Evolutionary conservation across 2,797 vertebrate species (phyloP).

Genomic region (Delichon dasypus): DNA sequence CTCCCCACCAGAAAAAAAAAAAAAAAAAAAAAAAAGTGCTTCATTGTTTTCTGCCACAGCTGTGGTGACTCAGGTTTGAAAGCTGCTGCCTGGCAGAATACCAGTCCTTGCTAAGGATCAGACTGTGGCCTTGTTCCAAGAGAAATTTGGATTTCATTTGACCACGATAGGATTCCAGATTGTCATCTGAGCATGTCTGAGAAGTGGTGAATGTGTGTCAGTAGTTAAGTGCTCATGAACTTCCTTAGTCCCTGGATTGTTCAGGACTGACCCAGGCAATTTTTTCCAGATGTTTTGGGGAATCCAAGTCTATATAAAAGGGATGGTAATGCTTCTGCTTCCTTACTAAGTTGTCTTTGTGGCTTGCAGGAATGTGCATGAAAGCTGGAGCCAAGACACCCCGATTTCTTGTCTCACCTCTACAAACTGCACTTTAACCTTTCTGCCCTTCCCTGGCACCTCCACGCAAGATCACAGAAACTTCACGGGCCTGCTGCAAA

Average conservation of each 20-base stretch:
- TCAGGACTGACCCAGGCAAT: slow-evolving; percentile 59
- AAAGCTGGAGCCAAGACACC: slow-evolving; percentile 56
- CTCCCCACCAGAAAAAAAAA: too few relatives aligned
- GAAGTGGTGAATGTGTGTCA: slow-evolving; percentile 61
- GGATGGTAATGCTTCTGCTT: slow-evolving; percentile 53
- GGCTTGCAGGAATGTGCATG: slow-evolving; percentile 61
- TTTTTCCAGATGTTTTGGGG: slow-evolving; percentile 67
- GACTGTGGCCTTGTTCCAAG: slow-evolving; percentile 49
- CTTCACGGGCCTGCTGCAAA: neutral
- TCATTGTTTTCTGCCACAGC: slow-evolving; percentile 52
- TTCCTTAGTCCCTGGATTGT: slow-evolving; percentile 64
- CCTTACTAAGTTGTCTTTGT: slow-evolving; percentile 61
- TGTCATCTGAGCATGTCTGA: slow-evolving; percentile 65
- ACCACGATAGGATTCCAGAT: slow-evolving; percentile 56
- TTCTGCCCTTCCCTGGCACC: slow-evolving; percentile 55
- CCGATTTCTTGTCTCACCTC: slow-evolving; percentile 44
- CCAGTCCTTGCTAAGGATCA: slow-evolving; percentile 36
- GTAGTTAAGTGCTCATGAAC: slow-evolving; percentile 62
- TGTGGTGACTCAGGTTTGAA: slow-evolving; percentile 55
- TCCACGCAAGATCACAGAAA: slow-evolving; percentile 46
- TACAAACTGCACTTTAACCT: slow-evolving; percentile 68
- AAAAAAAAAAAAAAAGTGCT: neutral
- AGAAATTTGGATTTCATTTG: slow-evolving; percentile 70
- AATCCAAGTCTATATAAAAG: slow-evolving; percentile 55
- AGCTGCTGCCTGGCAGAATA: slow-evolving; percentile 40